phyloP scores from a whole-genome alignment of 2,113 vertebrate species.

The Lanius collurio region DNA sequence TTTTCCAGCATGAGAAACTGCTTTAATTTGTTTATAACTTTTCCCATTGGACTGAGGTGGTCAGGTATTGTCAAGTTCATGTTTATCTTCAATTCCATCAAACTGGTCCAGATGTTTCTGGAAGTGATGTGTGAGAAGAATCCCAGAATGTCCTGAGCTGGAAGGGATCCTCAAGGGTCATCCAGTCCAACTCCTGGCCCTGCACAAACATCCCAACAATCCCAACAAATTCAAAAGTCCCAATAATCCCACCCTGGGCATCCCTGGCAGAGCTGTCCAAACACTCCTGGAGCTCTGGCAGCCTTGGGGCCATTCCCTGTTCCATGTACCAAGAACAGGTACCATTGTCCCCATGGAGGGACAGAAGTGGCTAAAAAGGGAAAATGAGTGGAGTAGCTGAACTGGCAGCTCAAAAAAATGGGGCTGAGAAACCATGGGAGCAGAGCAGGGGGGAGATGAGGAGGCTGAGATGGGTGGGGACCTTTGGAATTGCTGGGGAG shows the following conservation, averaged over 20 bases:
- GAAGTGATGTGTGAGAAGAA: not conserved
- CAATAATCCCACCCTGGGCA: not conserved
- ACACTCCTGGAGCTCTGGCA: not conserved
- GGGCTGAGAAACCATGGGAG: not conserved
- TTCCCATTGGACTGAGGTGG: not conserved
- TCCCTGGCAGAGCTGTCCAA: not conserved
- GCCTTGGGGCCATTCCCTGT: not conserved
- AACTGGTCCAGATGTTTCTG: not conserved
- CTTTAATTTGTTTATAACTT: not conserved
- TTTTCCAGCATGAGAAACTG: not conserved
- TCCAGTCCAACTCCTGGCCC: rapidly evolving
- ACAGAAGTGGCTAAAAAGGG: not conserved
- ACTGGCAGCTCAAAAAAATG: not conserved
- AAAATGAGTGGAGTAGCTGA: not conserved
- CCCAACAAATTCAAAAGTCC: not conserved
- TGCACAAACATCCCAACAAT: not conserved
- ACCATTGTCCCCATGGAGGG: not conserved
- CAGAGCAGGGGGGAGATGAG: not conserved
- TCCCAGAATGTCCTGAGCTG: not conserved
- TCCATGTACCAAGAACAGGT: not conserved
- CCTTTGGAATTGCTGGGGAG: not conserved
- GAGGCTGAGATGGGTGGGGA: not conserved
- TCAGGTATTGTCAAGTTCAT: not conserved
- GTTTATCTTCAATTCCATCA: not conserved
- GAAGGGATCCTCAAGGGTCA: not conserved